Evolutionary conservation across 2,113 vertebrate genomes (phyloP), one percentile per base, ranked within the genome.

Genomic region (Triplophysa siluroides): DNA sequence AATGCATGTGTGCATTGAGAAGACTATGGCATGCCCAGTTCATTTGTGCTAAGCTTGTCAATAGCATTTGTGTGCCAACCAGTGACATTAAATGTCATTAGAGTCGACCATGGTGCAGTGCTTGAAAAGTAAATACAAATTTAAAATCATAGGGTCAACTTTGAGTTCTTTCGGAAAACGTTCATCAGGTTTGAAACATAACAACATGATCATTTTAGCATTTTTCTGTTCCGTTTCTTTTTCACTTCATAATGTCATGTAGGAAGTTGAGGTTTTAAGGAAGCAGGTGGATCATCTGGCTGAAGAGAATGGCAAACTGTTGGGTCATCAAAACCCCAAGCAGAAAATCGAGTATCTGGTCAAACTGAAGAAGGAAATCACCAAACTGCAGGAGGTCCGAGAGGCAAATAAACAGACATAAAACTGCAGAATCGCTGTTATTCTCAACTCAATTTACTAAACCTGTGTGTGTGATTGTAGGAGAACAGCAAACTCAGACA

Each of bases 321-420:
- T 96, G 19, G 97, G 97, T 73, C 97, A 99, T 83, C 95, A 95
- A 88, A 99, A 99, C 86, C 89, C 94, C 23, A 95, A 96, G 81
- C 97, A 99, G 91, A 97, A 94, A 91, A 99, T 99, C 79, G 96
- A 98, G 56, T 97, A 99, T 65, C 90, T 99, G 60, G 95, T 98
- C n/a, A 95, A 95, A 79, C 90, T 99, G 73, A 98, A 98, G 89
- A 97, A 95, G 83, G 95, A 98, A 7, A 92, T 96, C 2, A 89
- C 93, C 60, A 94, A 93, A 87, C 93, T 99, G n/a, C 84, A 91
- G 0, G 97, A 96, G 96, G 97, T 98, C 86, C 83, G 83, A 58
- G 19, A n/a, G n/a, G 9, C 16, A 18, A 6, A 33, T 33, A 33
- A 33, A 33, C 33, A 33, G 3, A 33, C 33, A 33, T 33, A 4